A percentile compares a stretch with the other conserved stretches of the same genome.
These are phyloP conservation scores for Galaxias olidus DNA, from an alignment of 2,797 vertebrate genomes.

Conservation along the genomic window DNA sequence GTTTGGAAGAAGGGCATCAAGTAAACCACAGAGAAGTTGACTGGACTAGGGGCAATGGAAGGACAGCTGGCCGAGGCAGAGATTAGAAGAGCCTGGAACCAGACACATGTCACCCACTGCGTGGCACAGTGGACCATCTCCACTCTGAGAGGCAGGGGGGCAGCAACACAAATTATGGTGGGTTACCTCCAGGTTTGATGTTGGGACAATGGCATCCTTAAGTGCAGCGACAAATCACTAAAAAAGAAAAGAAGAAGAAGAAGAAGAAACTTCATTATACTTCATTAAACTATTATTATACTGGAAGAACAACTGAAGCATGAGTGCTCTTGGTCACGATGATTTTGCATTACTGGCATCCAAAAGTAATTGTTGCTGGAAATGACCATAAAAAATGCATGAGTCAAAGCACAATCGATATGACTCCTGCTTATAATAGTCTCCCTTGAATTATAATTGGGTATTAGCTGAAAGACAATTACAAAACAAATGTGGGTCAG, in stretches of 20 bases:
- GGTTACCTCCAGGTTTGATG: slow-evolving; percentile 68
- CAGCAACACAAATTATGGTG: slow-evolving; percentile 36
- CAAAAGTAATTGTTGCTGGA: too few species aligned
- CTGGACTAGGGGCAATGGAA: slow-evolving; percentile 60
- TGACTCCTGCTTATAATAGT: background rate
- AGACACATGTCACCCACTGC: slow-evolving; percentile 69
- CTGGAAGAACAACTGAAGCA: too few species aligned
- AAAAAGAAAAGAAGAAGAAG: slow-evolving; percentile 17
- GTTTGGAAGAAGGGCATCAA: slow-evolving; percentile 79
- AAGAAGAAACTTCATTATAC: slow-evolving; percentile 1
- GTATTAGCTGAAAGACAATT: slow-evolving; percentile 2
- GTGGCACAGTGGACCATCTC: slow-evolving; percentile 74
- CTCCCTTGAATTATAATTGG: slow-evolving; percentile 3
- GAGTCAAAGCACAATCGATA: too few species aligned
- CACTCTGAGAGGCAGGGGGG: slow-evolving; percentile 33
- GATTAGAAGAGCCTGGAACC: slow-evolving; percentile 67
- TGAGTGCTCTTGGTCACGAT: too few species aligned
- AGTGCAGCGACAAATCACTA: slow-evolving; percentile 40
- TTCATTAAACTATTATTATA: too few species aligned
- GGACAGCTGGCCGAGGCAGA: slow-evolving; percentile 75
- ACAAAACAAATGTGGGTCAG: slow-evolving; percentile 4
- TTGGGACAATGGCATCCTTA: slow-evolving; percentile 62
- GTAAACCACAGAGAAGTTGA: slow-evolving; percentile 85
- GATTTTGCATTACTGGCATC: too few species aligned
- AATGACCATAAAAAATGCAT: too few species aligned